A percentile compares a stretch with the other conserved stretches of the same genome.
Conservation (phyloP, 2,888 invertebrate species). For the Stenodema calcarata region DNA sequence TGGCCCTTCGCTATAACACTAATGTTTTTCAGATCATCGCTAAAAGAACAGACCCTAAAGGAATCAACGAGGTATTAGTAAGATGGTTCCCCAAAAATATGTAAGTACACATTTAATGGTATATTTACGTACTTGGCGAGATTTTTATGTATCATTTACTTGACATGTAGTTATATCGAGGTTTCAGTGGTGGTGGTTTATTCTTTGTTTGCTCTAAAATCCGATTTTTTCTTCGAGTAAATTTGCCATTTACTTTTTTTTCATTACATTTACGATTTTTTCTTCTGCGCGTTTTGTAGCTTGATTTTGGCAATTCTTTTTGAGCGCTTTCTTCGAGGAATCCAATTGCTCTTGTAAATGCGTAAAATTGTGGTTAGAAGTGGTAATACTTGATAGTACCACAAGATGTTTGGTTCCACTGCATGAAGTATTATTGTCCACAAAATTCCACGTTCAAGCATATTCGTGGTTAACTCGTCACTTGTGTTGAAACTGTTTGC, state of each 20-base stretch:
- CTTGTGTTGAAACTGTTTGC: no score
- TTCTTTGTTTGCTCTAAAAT: not conserved
- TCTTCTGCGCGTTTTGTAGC: not conserved
- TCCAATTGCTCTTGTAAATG: no score
- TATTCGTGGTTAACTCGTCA: no score
- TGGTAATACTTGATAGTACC: no score
- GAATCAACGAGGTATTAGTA: conserved; percentile 75
- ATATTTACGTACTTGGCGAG: conserved; percentile 6
- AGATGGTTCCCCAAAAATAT: conserved; percentile 85
- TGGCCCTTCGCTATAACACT: not conserved
- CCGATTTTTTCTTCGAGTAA: not conserved
- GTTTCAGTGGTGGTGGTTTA: not conserved
- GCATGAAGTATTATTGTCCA: no score
- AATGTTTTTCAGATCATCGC: conserved; percentile 67
- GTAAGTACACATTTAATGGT: conserved; percentile 68
- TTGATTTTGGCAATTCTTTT: no score
- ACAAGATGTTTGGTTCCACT: no score
- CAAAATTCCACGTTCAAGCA: no score
- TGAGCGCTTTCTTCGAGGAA: no score
- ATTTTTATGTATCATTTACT: not conserved
- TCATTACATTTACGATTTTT: not conserved
- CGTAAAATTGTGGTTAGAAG: no score
- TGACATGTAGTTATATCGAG: not conserved
- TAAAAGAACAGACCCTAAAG: conserved; percentile 70
- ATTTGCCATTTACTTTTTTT: not conserved